Evolutionary conservation across 2,797 vertebrate genomes (phyloP).

Genomic region (Protonibea diacanthus): DNA sequence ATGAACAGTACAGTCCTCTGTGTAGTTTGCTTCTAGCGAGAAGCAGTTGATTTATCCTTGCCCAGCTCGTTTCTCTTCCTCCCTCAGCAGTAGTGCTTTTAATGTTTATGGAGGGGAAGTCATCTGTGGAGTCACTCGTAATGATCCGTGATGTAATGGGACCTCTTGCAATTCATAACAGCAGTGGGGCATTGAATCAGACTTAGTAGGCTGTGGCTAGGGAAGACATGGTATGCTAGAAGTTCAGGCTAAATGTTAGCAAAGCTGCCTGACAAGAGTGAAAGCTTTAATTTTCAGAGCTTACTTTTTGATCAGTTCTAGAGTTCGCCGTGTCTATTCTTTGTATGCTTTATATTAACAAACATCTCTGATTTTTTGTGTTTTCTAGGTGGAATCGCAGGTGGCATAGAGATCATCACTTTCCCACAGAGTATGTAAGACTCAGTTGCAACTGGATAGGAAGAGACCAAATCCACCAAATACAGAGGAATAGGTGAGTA

Average conservation of each 20-base stretch:
- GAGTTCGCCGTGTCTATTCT: fast-evolving
- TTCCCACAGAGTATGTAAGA: conserved; percentile 98
- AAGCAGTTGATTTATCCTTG: conserved; percentile 54
- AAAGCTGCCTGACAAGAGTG: background rate
- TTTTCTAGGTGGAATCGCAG: conserved; percentile 92
- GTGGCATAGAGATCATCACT: conserved; percentile 97
- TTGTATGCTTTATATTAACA: background rate
- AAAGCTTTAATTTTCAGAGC: background rate
- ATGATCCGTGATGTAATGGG: conserved; percentile 70
- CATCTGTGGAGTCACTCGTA: conserved; percentile 67
- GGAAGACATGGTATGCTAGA: conserved; percentile 8
- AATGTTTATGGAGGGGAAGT: conserved; percentile 71
- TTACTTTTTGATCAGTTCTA: background rate
- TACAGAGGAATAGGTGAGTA: conserved; percentile 92
- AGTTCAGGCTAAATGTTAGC: background rate
- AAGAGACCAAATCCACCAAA: conserved; percentile 92
- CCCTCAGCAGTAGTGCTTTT: conserved; percentile 49
- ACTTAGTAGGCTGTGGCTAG: conserved; percentile 17
- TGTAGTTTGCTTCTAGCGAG: conserved; percentile 20
- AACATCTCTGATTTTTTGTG: conserved; percentile 39
- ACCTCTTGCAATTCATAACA: conserved; percentile 55
- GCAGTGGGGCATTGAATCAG: conserved; percentile 8
- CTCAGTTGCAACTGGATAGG: conserved; percentile 94
- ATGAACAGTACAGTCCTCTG: conserved; percentile 2
- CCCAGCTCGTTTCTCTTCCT: conserved; percentile 58